Conservation (phyloP, 2,113 vertebrate genomes). For the Pontoporia blainvillei region DNA sequence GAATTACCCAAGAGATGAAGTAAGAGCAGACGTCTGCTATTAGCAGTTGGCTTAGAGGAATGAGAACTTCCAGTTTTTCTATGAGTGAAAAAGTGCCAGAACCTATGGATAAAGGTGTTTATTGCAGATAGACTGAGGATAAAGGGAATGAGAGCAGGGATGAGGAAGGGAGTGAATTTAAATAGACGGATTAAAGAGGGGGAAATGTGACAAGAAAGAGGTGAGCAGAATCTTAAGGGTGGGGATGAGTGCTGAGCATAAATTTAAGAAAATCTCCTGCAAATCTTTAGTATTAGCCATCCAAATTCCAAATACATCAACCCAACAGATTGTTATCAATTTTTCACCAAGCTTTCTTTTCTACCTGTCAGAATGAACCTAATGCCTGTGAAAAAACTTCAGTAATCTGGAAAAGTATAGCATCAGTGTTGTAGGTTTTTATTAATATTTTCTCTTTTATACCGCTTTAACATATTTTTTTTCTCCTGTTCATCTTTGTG, state of each 20-base stretch:
- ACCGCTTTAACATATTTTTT: background rate
- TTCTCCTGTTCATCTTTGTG: background rate
- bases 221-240: background rate
- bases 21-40: background rate
- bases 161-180: background rate
- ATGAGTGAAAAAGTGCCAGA: background rate
- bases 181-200: background rate
- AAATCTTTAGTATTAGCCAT: background rate
- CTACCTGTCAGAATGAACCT: background rate
- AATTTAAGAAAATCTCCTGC: background rate
- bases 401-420: background rate
- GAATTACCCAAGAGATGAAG: background rate
- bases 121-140: background rate
- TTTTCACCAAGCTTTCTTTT: background rate
- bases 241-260: background rate
- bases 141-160: background rate
- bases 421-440: background rate
- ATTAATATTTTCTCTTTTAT: background rate
- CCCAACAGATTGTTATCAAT: background rate
- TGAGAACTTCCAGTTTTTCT: background rate
- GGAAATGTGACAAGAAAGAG: background rate
- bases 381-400: background rate
- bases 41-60: background rate
- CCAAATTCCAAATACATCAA: background rate
- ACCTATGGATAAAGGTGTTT: background rate